phyloP scores from a whole-genome alignment of 2,797 vertebrate genomes.

The Falco berigora region DNA sequence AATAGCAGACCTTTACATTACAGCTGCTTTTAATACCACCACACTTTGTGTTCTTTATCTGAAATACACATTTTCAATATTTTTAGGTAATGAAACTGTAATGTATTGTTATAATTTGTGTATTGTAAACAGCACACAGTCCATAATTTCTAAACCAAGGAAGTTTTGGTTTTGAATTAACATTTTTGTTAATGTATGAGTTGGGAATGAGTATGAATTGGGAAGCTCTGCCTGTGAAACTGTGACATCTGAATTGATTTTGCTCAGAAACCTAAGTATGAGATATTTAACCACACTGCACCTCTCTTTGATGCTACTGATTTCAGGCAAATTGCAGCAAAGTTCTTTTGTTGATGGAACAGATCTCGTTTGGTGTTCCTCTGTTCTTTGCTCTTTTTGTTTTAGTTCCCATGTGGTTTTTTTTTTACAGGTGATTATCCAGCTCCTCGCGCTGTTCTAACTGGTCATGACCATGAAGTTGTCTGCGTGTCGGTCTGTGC shows the following conservation, averaged over 20 bases:
- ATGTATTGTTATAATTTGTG: neutral
- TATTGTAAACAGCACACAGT: neutral
- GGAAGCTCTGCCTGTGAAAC: neutral
- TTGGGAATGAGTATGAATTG: neutral
- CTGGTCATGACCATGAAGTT: constrained; percentile 95
- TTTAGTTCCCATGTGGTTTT: neutral
- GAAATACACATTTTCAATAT: neutral
- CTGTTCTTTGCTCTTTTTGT: neutral
- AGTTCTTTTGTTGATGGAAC: neutral
- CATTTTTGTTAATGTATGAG: neutral
- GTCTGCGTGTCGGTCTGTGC: constrained; percentile 96
- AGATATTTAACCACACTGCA: neutral
- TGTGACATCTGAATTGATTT: neutral
- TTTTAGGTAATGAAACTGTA: neutral
- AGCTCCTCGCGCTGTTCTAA: constrained; percentile 92
- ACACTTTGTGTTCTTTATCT: neutral
- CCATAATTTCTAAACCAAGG: neutral
- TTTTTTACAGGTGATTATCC: constrained; percentile 88
- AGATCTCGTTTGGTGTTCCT: neutral
- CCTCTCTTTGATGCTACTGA: neutral
- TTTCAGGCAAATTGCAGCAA: neutral
- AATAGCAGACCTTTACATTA: neutral
- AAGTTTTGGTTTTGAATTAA: neutral
- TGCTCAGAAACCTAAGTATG: neutral
- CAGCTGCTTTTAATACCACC: neutral